A percentile compares a stretch with the other conserved stretches of the same genome.
Evolutionary conservation across 2,113 vertebrate species (phyloP).

Genomic region (Fulica atra): DNA sequence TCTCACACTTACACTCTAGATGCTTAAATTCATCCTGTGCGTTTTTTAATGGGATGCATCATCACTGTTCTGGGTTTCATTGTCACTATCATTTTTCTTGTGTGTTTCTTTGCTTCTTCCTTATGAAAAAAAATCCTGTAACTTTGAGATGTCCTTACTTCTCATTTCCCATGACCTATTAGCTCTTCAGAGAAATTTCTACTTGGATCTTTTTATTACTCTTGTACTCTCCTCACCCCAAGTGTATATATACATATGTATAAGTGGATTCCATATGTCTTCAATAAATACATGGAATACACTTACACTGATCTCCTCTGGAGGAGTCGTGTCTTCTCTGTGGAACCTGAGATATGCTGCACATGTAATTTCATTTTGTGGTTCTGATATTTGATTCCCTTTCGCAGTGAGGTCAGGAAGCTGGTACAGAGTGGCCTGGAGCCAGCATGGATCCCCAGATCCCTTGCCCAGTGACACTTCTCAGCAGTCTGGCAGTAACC

Average conservation of each 20-base stretch:
- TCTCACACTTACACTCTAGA: background rate
- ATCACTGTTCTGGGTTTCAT: background rate
- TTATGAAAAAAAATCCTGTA: background rate
- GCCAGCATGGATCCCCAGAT: background rate
- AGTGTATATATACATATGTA: background rate
- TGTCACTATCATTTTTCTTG: background rate
- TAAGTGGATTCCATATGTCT: background rate
- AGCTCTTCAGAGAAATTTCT: background rate
- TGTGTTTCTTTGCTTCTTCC: background rate
- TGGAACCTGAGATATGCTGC: background rate
- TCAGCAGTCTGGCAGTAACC: background rate
- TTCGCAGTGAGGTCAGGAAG: background rate
- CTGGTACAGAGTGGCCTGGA: background rate
- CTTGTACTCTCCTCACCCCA: background rate
- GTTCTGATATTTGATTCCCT: background rate
- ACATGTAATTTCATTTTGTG: background rate
- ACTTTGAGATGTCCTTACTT: background rate
- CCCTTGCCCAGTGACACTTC: background rate
- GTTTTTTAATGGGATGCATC: background rate
- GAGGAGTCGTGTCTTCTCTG: background rate
- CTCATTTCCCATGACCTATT: background rate
- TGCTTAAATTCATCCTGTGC: background rate
- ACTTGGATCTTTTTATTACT: background rate
- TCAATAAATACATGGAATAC: background rate
- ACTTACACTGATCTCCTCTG: background rate